Conservation (phyloP, 1,140 invertebrate species). For the Phymastichus coffea region DNA sequence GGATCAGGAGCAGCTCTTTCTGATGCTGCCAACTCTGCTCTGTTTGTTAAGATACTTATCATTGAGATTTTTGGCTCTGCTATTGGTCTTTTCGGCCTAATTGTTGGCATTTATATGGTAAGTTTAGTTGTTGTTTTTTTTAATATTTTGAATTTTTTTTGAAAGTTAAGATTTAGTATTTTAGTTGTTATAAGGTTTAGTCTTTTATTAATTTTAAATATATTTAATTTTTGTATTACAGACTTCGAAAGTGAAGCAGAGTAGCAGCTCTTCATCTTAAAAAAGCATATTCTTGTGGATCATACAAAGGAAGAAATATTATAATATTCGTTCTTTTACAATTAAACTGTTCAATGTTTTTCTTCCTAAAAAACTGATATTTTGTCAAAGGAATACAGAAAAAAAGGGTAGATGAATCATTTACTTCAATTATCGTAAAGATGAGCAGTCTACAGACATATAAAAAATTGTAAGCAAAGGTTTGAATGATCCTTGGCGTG, state of each 20-base stretch:
- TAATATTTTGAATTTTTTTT: too few species aligned
- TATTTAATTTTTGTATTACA: constrained; percentile 32
- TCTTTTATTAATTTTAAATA: too few species aligned
- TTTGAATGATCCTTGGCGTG: constrained; percentile 1
- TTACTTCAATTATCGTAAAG: too few species aligned
- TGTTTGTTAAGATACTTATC: constrained; percentile 97
- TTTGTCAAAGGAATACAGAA: not conserved
- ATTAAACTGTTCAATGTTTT: constrained; percentile 4
- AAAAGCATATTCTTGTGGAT: not conserved
- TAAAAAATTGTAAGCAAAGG: not conserved
- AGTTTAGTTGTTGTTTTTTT: constrained; percentile 13
- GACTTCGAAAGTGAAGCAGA: constrained; percentile 65
- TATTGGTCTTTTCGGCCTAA: constrained; percentile 97
- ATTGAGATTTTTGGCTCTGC: constrained; percentile 98
- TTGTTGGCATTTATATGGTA: constrained; percentile 92
- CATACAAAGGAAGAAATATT: constrained; percentile 15
- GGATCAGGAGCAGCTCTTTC: constrained; percentile 93
- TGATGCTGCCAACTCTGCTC: constrained; percentile 90
- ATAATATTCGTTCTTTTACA: constrained; percentile 15
- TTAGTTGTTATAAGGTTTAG: not conserved
- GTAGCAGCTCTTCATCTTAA: constrained; percentile 49
- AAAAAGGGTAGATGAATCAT: constrained; percentile 7
- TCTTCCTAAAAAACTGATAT: constrained; percentile 4
- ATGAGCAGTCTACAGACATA: not conserved
- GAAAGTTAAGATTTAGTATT: too few species aligned